These are phyloP conservation scores for Vulpes ferrilata DNA, from an alignment of 2,113 vertebrate genomes.

Conservation along the genomic window DNA sequence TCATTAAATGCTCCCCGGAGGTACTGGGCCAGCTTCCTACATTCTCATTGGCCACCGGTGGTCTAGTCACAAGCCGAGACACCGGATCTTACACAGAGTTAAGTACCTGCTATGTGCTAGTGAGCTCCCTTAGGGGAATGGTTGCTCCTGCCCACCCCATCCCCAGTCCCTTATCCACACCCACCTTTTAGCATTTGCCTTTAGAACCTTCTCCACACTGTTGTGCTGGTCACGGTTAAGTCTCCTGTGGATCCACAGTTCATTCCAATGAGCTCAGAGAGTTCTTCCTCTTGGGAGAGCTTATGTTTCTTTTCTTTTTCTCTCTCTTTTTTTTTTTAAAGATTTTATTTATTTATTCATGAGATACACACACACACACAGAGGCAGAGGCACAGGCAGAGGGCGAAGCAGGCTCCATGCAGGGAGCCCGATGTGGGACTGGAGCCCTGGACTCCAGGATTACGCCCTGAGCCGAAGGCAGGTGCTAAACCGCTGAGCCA, in stretches of 20 bases:
- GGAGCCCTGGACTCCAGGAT: no score
- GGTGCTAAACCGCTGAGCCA: no score
- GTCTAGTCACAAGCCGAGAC: neutral
- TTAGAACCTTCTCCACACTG: neutral
- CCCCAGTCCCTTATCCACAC: neutral
- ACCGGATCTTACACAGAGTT: neutral
- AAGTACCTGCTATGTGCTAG: neutral
- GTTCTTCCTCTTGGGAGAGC: neutral
- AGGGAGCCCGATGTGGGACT: no score
- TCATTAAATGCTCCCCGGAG: no score
- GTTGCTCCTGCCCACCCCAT: no score
- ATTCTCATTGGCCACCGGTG: neutral
- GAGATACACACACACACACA: no score
- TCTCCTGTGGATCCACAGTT: neutral
- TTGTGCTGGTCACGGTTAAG: neutral
- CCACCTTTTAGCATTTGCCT: neutral
- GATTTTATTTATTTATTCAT: no score
- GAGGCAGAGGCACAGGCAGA: no score
- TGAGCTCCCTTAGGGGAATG: neutral
- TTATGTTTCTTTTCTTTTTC: neutral
- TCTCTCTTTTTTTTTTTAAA: no score
- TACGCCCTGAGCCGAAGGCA: no score
- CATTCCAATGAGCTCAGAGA: neutral
- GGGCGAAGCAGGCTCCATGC: no score
- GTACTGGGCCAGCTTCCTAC: neutral